These are phyloP conservation scores for Microtus montanus DNA, from an alignment of 2,113 vertebrate species.

Conservation along the genomic window DNA sequence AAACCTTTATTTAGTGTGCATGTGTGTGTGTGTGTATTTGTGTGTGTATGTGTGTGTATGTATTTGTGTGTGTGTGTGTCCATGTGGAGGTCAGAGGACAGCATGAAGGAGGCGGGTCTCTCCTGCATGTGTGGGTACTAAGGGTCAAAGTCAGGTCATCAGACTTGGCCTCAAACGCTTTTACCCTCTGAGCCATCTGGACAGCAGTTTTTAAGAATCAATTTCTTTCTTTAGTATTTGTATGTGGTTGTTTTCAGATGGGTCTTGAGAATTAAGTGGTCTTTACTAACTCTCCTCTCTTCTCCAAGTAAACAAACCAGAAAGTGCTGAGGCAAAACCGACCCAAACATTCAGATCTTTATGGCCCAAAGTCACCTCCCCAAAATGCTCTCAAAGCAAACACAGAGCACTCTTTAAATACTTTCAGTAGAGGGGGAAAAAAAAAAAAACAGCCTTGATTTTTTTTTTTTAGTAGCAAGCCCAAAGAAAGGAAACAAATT, in stretches of 20 bases:
- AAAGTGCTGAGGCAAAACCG: neutral
- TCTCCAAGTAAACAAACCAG: constrained; percentile 55
- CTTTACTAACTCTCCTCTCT: constrained; percentile 27
- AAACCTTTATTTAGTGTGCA: neutral
- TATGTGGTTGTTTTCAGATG: constrained; percentile 4
- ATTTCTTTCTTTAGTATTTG: constrained; percentile 22
- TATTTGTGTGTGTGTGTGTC: neutral
- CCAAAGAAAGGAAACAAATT: constrained; percentile 54
- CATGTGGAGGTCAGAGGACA: neutral
- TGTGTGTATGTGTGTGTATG: neutral
- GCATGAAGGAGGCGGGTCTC: neutral
- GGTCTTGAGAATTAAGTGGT: constrained; percentile 55
- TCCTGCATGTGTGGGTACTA: neutral
- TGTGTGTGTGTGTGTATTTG: neutral
- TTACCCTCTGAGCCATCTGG: neutral
- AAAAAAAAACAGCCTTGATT: neutral
- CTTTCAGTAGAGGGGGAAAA: constrained; percentile 27
- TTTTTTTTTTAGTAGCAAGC: constrained; percentile 17
- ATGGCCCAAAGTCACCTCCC: neutral
- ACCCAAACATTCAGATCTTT: constrained; percentile 54
- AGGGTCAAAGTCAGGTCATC: neutral
- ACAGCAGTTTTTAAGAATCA: constrained; percentile 29
- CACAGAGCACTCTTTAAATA: constrained; percentile 66
- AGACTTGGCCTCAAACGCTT: neutral
- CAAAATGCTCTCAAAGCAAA: constrained; percentile 49